Base-by-base conservation (phyloP, 2,888 invertebrate genomes). In the Agriopis aurantiaria region DNA sequence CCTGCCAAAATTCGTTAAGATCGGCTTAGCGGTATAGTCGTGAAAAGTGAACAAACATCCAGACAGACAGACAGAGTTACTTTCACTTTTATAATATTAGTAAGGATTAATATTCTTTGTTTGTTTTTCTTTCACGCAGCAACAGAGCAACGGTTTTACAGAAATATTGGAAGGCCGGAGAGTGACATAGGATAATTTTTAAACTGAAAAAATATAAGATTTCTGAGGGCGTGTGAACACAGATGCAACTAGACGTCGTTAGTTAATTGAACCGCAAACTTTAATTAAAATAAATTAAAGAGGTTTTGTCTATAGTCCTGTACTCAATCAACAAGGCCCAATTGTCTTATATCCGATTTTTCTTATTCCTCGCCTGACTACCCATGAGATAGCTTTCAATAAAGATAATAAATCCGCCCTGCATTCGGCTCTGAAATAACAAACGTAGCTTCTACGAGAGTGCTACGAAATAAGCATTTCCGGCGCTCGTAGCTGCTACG, bases 391-490 rank as follows among this genome's bases (percentile, higher is more conserved):
- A 58, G 23, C 17, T 57, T 51, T 58, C 58, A 58, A 58, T 51
- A 65, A 53, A 51, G 49, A 55, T 60, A 67, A 56, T 67, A 62
- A 61, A 56, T 56, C 55, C 43, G 49, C n/a, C 51, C 33, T 12
- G 9, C 56, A 55, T 64, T 64, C 40, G 23, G 58, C 52, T 52
- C 57, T 14, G 43, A 65, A 69, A 69, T 65, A 69, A 65, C 69
- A 69, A 64, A 53, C 55, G 58, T 45, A 63, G 64, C 59, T 49
- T 62, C 62, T 53, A 62, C 62, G 62, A 51, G 46, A 62, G 45
- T 62, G 69, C 65, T 69, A 65, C 64, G 55, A 65, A 69, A 69
- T 65, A 69, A 69, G 69, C 69, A 69, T 65, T 65, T 69, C 65
- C 64, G 64, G 51, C 57, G 60, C 65, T 58, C 68, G 68, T 68